These are phyloP conservation scores for Hydrophis major DNA, from an alignment of 2,797 vertebrate genomes.

Conservation along the genomic window DNA sequence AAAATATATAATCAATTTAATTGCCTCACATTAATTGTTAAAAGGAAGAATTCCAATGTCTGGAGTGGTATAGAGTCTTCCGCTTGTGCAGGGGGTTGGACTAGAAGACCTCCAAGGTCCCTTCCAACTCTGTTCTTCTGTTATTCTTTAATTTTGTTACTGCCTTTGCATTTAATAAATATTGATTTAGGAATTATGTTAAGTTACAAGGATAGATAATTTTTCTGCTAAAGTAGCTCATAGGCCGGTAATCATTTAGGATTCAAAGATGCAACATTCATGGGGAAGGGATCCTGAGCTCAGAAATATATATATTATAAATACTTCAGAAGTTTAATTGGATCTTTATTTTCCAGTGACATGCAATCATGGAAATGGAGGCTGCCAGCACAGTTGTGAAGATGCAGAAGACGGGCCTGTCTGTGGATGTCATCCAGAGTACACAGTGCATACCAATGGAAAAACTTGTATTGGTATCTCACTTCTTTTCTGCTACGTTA, in stretches of 20 bases:
- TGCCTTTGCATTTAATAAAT: neutral
- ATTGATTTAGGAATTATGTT: neutral
- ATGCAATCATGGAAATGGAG: slow-evolving; percentile 95
- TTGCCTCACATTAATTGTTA: neutral
- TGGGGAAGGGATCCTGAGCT: neutral
- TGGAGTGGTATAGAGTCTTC: neutral
- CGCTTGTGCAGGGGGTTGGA: neutral
- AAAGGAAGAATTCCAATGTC: slow-evolving; percentile 3
- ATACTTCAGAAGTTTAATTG: slow-evolving; percentile 4
- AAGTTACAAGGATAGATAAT: neutral
- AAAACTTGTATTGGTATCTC: slow-evolving; percentile 90
- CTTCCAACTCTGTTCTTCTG: neutral
- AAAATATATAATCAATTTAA: neutral
- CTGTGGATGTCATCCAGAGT: slow-evolving; percentile 91
- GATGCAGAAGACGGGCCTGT: slow-evolving; percentile 87
- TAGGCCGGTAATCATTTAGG: neutral
- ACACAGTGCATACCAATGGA: slow-evolving; percentile 83
- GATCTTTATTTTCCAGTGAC: slow-evolving; percentile 79
- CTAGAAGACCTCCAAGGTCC: neutral
- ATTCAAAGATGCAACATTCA: rapidly evolving
- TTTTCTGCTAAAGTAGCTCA: neutral
- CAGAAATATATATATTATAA: slow-evolving; percentile 2
- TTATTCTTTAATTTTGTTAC: neutral
- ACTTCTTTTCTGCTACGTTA: slow-evolving; percentile 4
- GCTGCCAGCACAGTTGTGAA: slow-evolving; percentile 94